Evolutionary conservation across 1,140 invertebrate species (phyloP), one percentile per base, ranked within the genome.

Genomic region (Aphaenogaster rudis): DNA sequence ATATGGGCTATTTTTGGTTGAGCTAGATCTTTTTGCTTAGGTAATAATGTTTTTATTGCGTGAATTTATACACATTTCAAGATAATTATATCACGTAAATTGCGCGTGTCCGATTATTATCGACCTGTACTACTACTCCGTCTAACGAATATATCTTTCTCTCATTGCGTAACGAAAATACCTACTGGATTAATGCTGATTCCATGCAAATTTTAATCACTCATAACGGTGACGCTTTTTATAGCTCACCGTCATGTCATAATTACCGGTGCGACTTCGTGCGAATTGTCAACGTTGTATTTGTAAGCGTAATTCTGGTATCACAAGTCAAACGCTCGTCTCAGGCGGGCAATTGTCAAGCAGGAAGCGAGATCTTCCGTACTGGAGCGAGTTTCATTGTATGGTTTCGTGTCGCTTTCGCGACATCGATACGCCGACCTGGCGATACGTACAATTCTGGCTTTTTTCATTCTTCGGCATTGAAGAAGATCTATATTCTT

Each of bases 141-240:
- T 33, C 21, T 59, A 78, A 28, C 28, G 15, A 77, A 36, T 78
- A 36, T 28, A n/a, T 67, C 11, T 15, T 45, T 59, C n/a, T 7
- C 21, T 13, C 33, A 8, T 80, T 80, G 13, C 50, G 78, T 17
- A 80, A 80, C 6, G n/a, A 80, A 45, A 50, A n/a, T 48, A 28
- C 11, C 36, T 66, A n/a, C 6, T 28, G 64, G 17, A 66, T 42
- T 66, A 42, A 42, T 48, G 42, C 2, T 15, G n/a, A 48, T 69
- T 15, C 3, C 5, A 69, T 69, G 42, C 11, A 48, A 48, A 69
- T 69, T 48, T 48, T 61, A 48, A 61, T 84, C 21, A 7, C 48
- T 59, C 28, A 48, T 74, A 36, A 61, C 8, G 36, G 6, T 17
- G 54, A 69, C 66, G 21, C 45, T 50, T 69, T 8, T 67, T 45